Base-by-base conservation (phyloP, 2,113 vertebrate genomes). In the Carettochelys insculpta region DNA sequence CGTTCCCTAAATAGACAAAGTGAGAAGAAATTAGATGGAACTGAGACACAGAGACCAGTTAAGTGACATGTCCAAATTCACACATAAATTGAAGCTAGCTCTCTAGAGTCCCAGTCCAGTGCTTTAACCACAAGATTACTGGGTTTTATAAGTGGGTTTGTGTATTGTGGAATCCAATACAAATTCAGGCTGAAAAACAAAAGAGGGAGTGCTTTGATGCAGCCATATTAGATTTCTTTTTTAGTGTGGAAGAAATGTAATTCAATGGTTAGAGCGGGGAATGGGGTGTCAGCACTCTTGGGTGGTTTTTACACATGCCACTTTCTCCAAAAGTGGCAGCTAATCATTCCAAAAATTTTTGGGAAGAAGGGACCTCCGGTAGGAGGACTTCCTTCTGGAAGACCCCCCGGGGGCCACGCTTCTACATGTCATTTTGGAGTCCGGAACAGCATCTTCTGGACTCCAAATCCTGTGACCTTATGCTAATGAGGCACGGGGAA, bases 41-140 rank as follows among this genome's bases (percentile, higher is more conserved):
- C 45, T 85, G 84, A 89, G 9, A 56, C 79, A 90, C 1, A 2
- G 73, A 95, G 77, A 50, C 52, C 83, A 91, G 52, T 65, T 90
- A 88, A 95, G 82, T 71, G 85, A 94, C 86, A 84, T 89, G 82
- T 80, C 88, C 86, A 94, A 93, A 56, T 52, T 73, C 38, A 27
- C 24, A 27, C 24, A 45, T 4, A 2, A 25, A 43, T 73, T 45
- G 24, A 22, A 73, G 41, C 38, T 27, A 12, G 24, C 9, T 73
- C 41, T 73, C 24, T 24, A 43, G 68, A 73, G 43, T 91, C 94
- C 65, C 56, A n/a, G 61, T 17, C 61, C 76, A 86, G 86, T 91
- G 65, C 52, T 1, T 0, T 88, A 77, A n/a, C 50, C 79, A 89
- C 71, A 86, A 92, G 92, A 41, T 45, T 22, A 88, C 61, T n/a